Base-by-base conservation (phyloP, 1,140 invertebrate species). In the Thaumetopoea pityocampa region DNA sequence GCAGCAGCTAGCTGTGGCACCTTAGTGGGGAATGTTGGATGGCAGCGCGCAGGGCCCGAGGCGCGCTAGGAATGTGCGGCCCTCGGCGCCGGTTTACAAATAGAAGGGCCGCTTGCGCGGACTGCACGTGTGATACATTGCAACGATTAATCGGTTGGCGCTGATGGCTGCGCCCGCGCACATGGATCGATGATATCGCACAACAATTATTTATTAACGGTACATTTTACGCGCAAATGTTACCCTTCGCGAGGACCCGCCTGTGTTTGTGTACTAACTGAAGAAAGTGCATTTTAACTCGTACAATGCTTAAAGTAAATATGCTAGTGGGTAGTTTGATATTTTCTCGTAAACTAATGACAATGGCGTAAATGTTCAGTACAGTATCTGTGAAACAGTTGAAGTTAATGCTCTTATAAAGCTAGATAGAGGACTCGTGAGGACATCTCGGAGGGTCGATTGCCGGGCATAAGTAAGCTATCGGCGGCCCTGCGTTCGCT, bases 61-160 rank as follows among this genome's bases (percentile, higher is more conserved):
- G 71, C 73, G 67, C 59, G 72, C 63, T 60, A 51, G 74, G 79
- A 83, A 83, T 83, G 79, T 62, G 65, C 67, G 67, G 73, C 73
- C 71, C 73, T 71, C 76, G 74, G 76, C 79, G 76, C 76, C 74
- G 70, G 76, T 77, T 79, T 74, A 83, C 79, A 80, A 79, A 83
- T 83, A 83, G 74, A 83, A 83, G 79, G 76, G 78, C 73, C 72
- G 63, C 67, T 68, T 72, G 67, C 64, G 52, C 65, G 61, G 63
- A 68, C 66, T 80, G 72, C 77, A 79, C 70, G 74, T 77, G 72
- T 77, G 61, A 77, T 73, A 72, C 66, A 79, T 77, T 58, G 64
- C 64, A 55, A 58, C 70, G 67, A 78, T 76, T 67, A 68, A 77
- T 81, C 74, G 66, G 66, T 72, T 76, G 67, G 65, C 69, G 57